These are phyloP conservation scores for Gulo gulo DNA, from an alignment of 2,113 vertebrate species.

Conservation along the genomic window DNA sequence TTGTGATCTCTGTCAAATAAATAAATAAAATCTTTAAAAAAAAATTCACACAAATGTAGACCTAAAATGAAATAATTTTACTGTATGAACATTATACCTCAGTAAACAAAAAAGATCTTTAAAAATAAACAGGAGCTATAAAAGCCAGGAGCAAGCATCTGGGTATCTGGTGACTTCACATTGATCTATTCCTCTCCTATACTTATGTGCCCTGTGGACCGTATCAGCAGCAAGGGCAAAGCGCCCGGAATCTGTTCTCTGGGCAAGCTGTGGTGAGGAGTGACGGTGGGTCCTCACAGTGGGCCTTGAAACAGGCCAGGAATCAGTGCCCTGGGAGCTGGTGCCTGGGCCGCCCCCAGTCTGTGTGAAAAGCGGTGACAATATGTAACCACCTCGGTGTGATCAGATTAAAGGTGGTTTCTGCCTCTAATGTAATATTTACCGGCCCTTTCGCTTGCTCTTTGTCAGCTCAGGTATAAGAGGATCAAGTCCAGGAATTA, in stretches of 20 bases:
- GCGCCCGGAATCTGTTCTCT: not conserved
- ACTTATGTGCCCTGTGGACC: not conserved
- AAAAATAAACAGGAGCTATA: not conserved
- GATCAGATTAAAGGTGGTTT: conserved; percentile 58
- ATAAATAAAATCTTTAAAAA: too few relatives aligned
- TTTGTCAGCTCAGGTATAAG: conserved; percentile 48
- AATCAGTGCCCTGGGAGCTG: not conserved
- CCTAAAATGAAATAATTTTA: not conserved
- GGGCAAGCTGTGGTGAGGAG: not conserved
- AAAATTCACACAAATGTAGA: not conserved
- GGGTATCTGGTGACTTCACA: not conserved
- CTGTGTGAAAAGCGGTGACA: not conserved
- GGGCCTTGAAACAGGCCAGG: not conserved
- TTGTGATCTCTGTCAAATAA: too few relatives aligned
- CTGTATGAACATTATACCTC: not conserved
- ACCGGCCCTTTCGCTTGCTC: conserved; percentile 54
- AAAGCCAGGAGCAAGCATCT: not conserved
- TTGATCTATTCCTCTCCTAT: not conserved
- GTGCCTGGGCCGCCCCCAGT: not conserved
- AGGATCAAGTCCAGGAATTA: conserved; percentile 65
- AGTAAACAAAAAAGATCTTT: not conserved
- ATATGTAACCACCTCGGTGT: conserved; percentile 52
- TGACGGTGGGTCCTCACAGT: not conserved
- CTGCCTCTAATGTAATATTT: conserved; percentile 45
- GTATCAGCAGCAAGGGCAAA: not conserved